These are phyloP conservation scores for roundworm (Caenorhabditis elegans) DNA, from an alignment of 1,140 invertebrate genomes.

Conservation along the genomic window DNA sequence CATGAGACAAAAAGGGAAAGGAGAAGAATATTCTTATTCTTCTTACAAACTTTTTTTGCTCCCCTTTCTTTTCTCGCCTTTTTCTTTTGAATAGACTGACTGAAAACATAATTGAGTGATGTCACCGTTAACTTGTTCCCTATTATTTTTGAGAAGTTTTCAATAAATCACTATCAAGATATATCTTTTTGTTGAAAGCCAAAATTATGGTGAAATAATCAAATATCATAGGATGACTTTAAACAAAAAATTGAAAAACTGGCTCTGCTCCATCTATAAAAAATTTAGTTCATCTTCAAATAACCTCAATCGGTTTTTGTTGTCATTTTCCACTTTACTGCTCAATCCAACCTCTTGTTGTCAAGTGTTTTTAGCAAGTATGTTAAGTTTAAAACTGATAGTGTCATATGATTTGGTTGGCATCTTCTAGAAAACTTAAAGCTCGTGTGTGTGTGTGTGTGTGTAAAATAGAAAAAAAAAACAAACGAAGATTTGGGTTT, in stretches of 20 bases:
- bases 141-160: too few species aligned
- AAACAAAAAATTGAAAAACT: too few species aligned
- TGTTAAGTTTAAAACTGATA: conserved; percentile 28
- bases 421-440: not conserved
- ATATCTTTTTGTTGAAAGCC: too few species aligned
- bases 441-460: not conserved
- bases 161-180: too few species aligned
- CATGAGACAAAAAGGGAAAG: not conserved
- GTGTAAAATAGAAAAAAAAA: not conserved
- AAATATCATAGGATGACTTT: too few species aligned
- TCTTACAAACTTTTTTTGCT: not conserved
- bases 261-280: too few species aligned
- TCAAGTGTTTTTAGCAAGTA: conserved; percentile 1
- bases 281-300: too few species aligned
- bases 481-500: too few species aligned
- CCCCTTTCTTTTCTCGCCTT: not conserved
- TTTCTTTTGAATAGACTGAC: not conserved
- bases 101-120: conserved; percentile 21
- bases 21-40: not conserved
- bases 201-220: too few species aligned
- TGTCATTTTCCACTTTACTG: not conserved
- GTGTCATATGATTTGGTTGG: conserved; percentile 21
- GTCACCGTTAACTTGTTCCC: not conserved
- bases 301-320: too few species aligned
- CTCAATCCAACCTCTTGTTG: not conserved